Evolutionary conservation across 2,888 invertebrate genomes (phyloP).

Genomic region (Eristalinus sepulchralis): DNA sequence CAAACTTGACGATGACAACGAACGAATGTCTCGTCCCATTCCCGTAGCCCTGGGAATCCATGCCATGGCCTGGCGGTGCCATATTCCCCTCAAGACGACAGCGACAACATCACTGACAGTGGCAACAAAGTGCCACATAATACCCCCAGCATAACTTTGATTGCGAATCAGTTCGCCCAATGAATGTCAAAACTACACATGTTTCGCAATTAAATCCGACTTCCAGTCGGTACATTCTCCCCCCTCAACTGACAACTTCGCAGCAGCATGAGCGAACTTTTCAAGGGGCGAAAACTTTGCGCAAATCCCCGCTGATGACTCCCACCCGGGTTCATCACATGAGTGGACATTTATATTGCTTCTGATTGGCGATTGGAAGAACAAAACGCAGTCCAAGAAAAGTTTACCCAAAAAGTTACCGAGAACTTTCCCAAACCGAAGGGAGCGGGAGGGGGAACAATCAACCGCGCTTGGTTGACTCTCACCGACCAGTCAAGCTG

Average conservation of each 20-base stretch:
- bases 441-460: not conserved
- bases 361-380: constrained; percentile 30
- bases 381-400: not conserved
- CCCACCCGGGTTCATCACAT: constrained; percentile 1
- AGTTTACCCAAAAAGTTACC: not conserved
- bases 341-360: constrained; percentile 38
- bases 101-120: not conserved
- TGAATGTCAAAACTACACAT: not conserved
- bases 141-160: constrained; percentile 28
- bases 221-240: not conserved
- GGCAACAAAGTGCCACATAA: not conserved
- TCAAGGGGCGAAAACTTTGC: not conserved
- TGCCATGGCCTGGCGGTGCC: not conserved
- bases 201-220: constrained; percentile 11
- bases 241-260: not conserved
- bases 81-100: not conserved
- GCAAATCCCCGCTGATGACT: not conserved
- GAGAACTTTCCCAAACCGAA: constrained; percentile 16
- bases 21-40: not conserved
- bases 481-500: constrained; percentile 18
- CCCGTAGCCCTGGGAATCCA: not conserved
- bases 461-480: not conserved
- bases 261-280: not conserved
- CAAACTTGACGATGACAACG: not conserved
- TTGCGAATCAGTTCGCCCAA: constrained; percentile 44